Conservation (phyloP, 2,797 vertebrate genomes). For the Rhynchotus rufescens region DNA sequence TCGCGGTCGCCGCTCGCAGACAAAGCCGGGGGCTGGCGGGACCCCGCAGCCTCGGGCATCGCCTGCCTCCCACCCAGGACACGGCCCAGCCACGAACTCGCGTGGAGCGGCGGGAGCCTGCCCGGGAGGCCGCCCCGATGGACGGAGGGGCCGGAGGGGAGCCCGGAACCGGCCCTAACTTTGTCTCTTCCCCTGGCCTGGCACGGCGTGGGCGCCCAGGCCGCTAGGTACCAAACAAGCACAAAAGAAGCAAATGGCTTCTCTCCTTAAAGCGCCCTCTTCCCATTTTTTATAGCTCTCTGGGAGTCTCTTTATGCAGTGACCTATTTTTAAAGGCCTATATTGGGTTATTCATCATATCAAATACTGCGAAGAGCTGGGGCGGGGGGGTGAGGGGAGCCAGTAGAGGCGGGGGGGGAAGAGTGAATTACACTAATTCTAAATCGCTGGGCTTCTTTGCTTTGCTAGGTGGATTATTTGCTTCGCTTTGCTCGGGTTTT, state of each 20-base stretch:
- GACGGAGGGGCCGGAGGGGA: not conserved
- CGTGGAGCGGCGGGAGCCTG: not conserved
- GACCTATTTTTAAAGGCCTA: slow-evolving; percentile 80
- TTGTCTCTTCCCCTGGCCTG: slow-evolving; percentile 49
- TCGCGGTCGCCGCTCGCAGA: not conserved
- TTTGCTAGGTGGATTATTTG: slow-evolving; percentile 67
- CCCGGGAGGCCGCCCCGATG: not conserved
- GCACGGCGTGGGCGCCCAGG: slow-evolving; percentile 30
- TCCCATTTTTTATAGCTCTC: slow-evolving; percentile 75
- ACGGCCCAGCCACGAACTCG: not conserved
- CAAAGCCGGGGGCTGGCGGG: not conserved
- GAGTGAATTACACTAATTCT: slow-evolving; percentile 65
- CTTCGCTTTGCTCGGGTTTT: slow-evolving; percentile 61
- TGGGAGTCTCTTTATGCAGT: slow-evolving; percentile 79
- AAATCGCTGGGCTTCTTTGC: slow-evolving; percentile 57
- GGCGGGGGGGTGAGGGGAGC: slow-evolving; percentile 24
- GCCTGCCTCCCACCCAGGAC: not conserved
- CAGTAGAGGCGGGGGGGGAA: slow-evolving; percentile 20
- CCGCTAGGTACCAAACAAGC: slow-evolving; percentile 63
- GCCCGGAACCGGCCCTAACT: not conserved
- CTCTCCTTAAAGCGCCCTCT: slow-evolving; percentile 77
- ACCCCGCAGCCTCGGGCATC: not conserved
- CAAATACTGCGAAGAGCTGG: slow-evolving; percentile 66
- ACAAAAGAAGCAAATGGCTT: slow-evolving; percentile 71
- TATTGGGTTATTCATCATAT: slow-evolving; percentile 79